Base-by-base conservation (phyloP, 2,888 invertebrate genomes). In the Notocelia uddmanniana region DNA sequence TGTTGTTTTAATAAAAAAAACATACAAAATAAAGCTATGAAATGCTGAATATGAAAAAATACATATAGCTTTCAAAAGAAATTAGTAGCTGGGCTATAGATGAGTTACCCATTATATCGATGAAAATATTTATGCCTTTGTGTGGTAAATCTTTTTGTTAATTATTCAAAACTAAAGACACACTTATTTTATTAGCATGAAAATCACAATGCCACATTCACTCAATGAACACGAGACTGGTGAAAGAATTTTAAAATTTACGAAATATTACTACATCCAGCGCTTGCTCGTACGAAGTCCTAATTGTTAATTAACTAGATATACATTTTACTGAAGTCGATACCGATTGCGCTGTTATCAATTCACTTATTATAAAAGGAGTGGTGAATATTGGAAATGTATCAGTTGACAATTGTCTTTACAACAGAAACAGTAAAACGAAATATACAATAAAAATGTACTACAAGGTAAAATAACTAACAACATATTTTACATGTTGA, bases 281-380 rank as follows among this genome's bases (percentile, higher is more conserved):
- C n/a, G 45, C 45, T 45, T 45, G n/a, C 45, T n/a, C n/a, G 45
- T n/a, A 41, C 41, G 15, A 45, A 45, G n/a, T 45, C 45, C 45
- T n/a, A 6, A 45, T n/a, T 45, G 1, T 45, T n/a, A 45, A 41
- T 45, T 45, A 45, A 45, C n/a, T 6, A 45, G 15, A 45, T 45
- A 45, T n/a, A 45, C n/a, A n/a, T 45, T 45, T n/a, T n/a, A 1
- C 45, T 45, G 45, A 45, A 45, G 13, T n/a, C n/a, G 1, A n/a
- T n/a, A 45, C n/a, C n/a, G 45, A 8, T 45, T 45, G n/a, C 45
- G 45, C n/a, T 45, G 8, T 45, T 45, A n/a, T 15, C 45, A 45
- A n/a, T n/a, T 45, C 45, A 45, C n/a, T 15, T 45, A 13, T 45
- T 45, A 45, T 45, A 45, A 45, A 45, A 45, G 8, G 45, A n/a